Conservation (phyloP, 2,797 vertebrate genomes). For the Sternotherus odoratus region DNA sequence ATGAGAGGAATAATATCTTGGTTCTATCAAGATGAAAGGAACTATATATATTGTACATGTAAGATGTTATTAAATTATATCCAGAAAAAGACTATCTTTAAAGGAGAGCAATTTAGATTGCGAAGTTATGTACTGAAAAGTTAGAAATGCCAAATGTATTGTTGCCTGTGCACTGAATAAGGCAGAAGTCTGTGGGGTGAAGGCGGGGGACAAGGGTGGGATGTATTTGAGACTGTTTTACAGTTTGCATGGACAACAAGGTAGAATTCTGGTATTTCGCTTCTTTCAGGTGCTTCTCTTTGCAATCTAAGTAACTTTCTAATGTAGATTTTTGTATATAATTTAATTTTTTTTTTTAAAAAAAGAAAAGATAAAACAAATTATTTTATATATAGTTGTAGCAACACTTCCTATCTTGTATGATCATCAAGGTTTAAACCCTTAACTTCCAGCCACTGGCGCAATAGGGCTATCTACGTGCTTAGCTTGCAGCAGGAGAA, state of each 20-base stretch:
- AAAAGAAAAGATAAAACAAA: neutral
- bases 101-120: neutral
- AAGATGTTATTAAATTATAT: neutral
- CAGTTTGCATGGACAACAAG: neutral
- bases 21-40: neutral
- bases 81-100: neutral
- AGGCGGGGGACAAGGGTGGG: neutral
- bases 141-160: neutral
- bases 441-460: neutral
- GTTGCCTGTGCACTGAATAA: neutral
- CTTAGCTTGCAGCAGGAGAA: neutral
- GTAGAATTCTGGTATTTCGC: neutral
- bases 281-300: neutral
- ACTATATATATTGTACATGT: neutral
- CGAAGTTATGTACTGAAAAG: neutral
- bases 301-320: neutral
- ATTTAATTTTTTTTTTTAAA: neutral
- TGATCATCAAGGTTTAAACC: accelerated
- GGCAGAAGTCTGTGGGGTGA: neutral
- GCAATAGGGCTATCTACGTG: neutral
- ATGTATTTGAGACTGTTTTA: neutral
- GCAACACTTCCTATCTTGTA: accelerated
- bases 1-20: neutral
- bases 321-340: neutral
- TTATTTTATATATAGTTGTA: neutral